Evolutionary conservation across 2,888 invertebrate genomes (phyloP).

Genomic region (Ptycholaimellus sp.): DNA sequence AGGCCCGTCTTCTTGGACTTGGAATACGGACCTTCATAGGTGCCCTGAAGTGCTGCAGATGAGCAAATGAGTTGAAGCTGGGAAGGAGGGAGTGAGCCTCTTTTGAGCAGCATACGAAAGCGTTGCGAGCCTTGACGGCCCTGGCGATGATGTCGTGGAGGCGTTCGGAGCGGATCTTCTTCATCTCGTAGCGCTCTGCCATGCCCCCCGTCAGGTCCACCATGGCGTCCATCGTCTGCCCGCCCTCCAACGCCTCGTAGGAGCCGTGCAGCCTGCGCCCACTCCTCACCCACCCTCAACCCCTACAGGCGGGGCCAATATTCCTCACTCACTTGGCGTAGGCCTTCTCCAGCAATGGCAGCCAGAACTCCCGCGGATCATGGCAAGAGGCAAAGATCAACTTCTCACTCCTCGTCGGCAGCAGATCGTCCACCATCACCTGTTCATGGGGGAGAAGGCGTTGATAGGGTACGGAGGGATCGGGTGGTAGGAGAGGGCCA

Average conservation of each 20-base stretch:
- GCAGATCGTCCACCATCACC: no score
- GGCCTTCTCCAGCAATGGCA: constrained; percentile 30
- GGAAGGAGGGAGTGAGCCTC: not conserved
- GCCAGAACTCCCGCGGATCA: constrained; percentile 30
- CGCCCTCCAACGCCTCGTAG: constrained; percentile 31
- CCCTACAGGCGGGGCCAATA: constrained; percentile 20
- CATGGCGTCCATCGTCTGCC: constrained; percentile 31
- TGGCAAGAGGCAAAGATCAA: constrained; percentile 27
- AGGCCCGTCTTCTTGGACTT: no score
- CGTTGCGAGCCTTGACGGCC: not conserved
- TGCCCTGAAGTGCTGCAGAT: not conserved
- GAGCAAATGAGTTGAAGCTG: not conserved
- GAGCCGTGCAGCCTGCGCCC: constrained; percentile 29
- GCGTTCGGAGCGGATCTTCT: constrained; percentile 18
- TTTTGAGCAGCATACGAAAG: not conserved
- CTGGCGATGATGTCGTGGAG: not conserved
- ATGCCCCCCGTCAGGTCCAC: constrained; percentile 32
- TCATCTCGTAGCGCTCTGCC: constrained; percentile 29
- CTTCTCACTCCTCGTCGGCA: no score
- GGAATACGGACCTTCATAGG: not conserved
- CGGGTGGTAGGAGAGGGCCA: no score
- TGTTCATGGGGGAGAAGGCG: no score
- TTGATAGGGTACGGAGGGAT: no score
- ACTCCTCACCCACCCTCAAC: not conserved
- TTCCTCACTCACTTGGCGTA: no score